Base-by-base conservation (phyloP, 2,113 vertebrate species). In the Eretmodus cyanostictus region DNA sequence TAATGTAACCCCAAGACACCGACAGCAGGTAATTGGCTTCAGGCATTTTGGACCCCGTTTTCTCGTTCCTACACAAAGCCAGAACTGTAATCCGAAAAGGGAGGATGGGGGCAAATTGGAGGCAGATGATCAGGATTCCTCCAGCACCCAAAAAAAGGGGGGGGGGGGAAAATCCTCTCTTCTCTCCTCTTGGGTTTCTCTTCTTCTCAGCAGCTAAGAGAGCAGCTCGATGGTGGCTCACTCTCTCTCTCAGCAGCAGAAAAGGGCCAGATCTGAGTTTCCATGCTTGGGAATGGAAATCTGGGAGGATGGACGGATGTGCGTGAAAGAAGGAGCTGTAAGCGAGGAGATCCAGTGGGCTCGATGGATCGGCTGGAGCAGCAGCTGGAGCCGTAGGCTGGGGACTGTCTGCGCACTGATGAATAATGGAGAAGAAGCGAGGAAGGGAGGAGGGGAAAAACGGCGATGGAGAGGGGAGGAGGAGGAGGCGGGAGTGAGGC, bases 1-100 rank as follows among this genome's bases (percentile, higher is more conserved):
- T 97, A 90, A 97, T 97, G 93, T 97, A 97, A 94, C 96, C 96
- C 96, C 97, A 97, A 88, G 96, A 97, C 90, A 97, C 97, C 68
- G 96, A 96, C 90, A 97, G 96, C 93, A 97, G 95, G 94, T 97
- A 97, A 93, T 97, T 97, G 57, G 96, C 96, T 95, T 97, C 96
- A 96, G 96, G 96, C 97, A 97, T 97, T 96, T 96, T 97, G 96
- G 96, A 96, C 92, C 93, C 91, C 54, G 95, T 96, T 95, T 93
- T 96, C 87, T 90, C 87, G 93, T 94, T 84, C 95, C 92, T 90
- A 93, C 90, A 94, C 89, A 95, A 95, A 96, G 95, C 96, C 94
- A 94, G 94, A 92, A 95, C 93, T 95, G 91, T 95, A 95, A 94
- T 95, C 95, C 96, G 91, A 89, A 3, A 68, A 40, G 36, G 36